Evolutionary conservation across 2,797 vertebrate species (phyloP).

Genomic region (Dryobates pubescens): DNA sequence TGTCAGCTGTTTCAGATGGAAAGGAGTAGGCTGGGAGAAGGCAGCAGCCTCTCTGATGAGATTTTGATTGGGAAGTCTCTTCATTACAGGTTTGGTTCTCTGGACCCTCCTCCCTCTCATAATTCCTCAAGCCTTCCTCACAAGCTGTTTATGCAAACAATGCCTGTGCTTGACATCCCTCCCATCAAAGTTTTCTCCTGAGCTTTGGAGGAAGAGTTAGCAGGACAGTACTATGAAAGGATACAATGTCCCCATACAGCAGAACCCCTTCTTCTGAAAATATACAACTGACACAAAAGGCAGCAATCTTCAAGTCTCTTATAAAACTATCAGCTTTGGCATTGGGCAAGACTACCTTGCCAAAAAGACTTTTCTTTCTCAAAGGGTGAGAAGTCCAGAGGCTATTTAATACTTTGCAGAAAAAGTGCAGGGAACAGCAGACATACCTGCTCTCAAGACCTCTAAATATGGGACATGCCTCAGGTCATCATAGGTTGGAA

Average conservation of each 20-base stretch:
- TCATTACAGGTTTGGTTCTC: conserved; percentile 36
- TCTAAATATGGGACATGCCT: background rate
- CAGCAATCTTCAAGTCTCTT: background rate
- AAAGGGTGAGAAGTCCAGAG: background rate
- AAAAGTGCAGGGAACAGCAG: background rate
- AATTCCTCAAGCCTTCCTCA: conserved; percentile 32
- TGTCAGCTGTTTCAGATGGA: conserved; percentile 63
- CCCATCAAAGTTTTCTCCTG: background rate
- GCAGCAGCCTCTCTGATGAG: conserved; percentile 58
- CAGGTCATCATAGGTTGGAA: background rate
- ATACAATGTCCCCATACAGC: background rate
- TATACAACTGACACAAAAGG: background rate
- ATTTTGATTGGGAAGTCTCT: conserved; percentile 46
- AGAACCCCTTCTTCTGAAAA: background rate
- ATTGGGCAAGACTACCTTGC: background rate
- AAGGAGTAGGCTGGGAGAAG: conserved; percentile 62
- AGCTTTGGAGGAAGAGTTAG: background rate
- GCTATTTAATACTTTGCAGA: background rate
- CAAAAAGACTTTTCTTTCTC: background rate
- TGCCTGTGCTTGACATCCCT: background rate
- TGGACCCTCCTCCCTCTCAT: conserved; percentile 25
- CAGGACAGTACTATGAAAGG: background rate
- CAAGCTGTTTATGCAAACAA: conserved; percentile 18
- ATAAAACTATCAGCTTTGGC: background rate
- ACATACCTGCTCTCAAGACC: background rate